Conservation (phyloP, 2,797 vertebrate species). For the Crocodylus rhombifer region DNA sequence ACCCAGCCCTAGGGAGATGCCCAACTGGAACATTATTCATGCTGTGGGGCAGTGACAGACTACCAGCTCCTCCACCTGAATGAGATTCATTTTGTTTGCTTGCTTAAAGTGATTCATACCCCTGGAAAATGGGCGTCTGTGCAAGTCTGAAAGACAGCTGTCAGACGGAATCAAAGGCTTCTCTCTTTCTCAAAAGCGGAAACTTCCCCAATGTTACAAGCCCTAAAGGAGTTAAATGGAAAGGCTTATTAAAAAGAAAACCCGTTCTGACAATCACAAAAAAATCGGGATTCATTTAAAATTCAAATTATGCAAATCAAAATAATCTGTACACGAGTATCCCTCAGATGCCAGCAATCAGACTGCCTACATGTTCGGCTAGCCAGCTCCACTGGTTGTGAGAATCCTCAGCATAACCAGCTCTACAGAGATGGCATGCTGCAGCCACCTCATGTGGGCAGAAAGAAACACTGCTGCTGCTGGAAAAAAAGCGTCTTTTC, state of each 20-base stretch:
- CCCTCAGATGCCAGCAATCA: neutral
- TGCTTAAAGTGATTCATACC: neutral
- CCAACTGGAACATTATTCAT: neutral
- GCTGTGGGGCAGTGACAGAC: neutral
- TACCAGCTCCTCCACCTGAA: neutral
- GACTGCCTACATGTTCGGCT: neutral
- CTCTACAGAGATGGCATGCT: neutral
- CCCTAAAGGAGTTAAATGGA: constrained; percentile 32
- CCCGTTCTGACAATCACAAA: constrained; percentile 27
- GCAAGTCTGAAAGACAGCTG: neutral
- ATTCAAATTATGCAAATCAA: constrained; percentile 65
- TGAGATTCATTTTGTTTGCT: neutral
- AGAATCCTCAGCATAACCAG: accelerated
- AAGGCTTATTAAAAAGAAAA: constrained; percentile 43
- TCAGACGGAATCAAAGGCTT: neutral
- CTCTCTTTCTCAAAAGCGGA: neutral
- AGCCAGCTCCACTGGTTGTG: accelerated
- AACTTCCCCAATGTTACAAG: accelerated
- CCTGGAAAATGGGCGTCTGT: accelerated
- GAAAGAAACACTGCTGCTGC: accelerated
- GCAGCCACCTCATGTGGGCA: accelerated
- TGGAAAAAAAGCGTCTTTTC: accelerated
- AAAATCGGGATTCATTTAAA: constrained; percentile 52
- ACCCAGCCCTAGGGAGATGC: neutral
- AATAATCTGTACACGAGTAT: constrained; percentile 8